phyloP scores from a whole-genome alignment of 2,113 vertebrate genomes.

The Zosterops borbonicus region DNA sequence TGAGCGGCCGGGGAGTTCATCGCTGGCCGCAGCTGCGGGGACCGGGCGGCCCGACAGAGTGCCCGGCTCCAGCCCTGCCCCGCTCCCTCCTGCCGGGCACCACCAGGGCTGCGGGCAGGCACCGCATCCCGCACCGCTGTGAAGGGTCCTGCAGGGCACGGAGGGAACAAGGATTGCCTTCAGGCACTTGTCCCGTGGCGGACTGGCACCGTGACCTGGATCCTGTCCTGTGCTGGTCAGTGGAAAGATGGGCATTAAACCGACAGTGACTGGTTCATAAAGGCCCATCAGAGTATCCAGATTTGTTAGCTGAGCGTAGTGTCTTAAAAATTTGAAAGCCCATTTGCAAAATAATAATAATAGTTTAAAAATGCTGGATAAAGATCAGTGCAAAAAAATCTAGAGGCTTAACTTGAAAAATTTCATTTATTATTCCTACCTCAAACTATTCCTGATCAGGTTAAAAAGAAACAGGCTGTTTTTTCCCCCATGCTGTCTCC shows the following conservation, averaged over 20 bases:
- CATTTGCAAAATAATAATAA: not conserved
- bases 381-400: not conserved
- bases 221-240: not conserved
- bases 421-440: not conserved
- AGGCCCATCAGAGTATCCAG: accelerated
- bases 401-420: not conserved
- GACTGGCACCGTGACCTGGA: not conserved
- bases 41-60: not conserved
- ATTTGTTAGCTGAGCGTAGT: not conserved
- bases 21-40: not conserved
- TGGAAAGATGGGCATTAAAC: not conserved
- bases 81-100: not conserved
- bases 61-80: not conserved
- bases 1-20: not conserved
- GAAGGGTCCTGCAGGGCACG: not conserved
- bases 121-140: not conserved
- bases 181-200: not conserved
- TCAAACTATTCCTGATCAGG: not conserved
- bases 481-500: not conserved
- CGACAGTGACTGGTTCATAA: not conserved
- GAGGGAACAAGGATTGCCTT: not conserved
- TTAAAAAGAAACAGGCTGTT: not conserved
- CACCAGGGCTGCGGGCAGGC: not conserved
- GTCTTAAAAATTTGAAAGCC: not conserved
- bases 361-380: not conserved